phyloP scores from a whole-genome alignment of 2,113 vertebrate species.

The Ochotona curzoniae region DNA sequence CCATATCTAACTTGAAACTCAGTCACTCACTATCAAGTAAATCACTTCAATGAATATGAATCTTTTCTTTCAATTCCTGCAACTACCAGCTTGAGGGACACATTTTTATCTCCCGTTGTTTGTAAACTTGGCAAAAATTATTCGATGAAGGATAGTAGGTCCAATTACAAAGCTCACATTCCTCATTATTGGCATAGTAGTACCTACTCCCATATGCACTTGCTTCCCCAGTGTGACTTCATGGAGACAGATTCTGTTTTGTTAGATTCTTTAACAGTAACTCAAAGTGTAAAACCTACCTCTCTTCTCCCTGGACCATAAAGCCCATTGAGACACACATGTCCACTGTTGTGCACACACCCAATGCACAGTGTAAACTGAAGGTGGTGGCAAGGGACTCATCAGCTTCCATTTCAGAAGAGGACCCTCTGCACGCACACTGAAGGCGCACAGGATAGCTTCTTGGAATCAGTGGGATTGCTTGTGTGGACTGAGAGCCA shows the following conservation, averaged over 20 bases:
- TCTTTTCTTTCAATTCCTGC: not conserved
- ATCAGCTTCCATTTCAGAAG: not conserved
- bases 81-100: not conserved
- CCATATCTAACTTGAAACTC: not conserved
- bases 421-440: not conserved
- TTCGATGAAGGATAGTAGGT: not conserved
- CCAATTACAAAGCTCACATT: not conserved
- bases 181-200: not conserved
- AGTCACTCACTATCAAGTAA: not conserved
- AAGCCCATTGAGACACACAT: not conserved
- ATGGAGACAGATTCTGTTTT: not conserved
- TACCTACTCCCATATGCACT: too few relatives aligned
- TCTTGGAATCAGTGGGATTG: not conserved
- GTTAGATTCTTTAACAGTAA: not conserved
- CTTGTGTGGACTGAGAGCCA: not conserved
- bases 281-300: not conserved
- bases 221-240: not conserved
- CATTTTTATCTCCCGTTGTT: not conserved
- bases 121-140: constrained; percentile 3
- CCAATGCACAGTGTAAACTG: not conserved
- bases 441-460: not conserved
- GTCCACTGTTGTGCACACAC: not conserved
- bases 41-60: not conserved
- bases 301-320: not conserved
- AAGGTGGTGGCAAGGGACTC: not conserved